Percentiles rank a stretch among this genome's conserved stretches.
phyloP scores from a whole-genome alignment of 2,888 invertebrate species.

The Pandemis heparana region DNA sequence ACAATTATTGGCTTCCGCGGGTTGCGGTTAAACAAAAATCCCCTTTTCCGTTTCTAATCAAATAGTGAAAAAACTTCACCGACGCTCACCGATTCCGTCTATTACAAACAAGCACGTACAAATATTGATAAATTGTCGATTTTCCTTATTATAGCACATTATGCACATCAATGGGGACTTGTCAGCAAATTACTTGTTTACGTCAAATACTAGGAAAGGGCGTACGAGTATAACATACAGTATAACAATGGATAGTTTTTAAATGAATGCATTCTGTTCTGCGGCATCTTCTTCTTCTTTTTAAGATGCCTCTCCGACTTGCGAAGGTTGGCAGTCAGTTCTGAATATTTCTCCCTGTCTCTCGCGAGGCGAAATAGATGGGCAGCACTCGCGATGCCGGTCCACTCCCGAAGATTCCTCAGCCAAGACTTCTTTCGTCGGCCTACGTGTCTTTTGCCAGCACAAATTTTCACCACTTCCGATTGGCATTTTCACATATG shows the following conservation, averaged over 20 bases:
- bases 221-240: not conserved
- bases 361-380: no score
- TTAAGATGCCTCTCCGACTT: no score
- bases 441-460: no score
- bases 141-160: slow-evolving; percentile 7
- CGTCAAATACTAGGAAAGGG: not conserved
- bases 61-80: slow-evolving; percentile 6
- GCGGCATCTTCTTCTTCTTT: no score
- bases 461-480: no score
- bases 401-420: no score
- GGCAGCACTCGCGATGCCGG: no score
- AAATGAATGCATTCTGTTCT: not conserved
- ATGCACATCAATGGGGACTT: slow-evolving; percentile 1
- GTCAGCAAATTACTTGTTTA: not conserved
- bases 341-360: no score
- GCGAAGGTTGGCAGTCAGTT: no score
- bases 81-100: not conserved
- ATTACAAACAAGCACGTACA: not conserved
- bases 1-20: not conserved
- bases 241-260: not conserved
- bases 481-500: no score
- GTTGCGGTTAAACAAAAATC: slow-evolving; percentile 5
- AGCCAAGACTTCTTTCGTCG: no score
- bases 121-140: slow-evolving; percentile 8
- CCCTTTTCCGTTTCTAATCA: slow-evolving; percentile 5